Conservation (phyloP, 2,113 vertebrate species). For the Sphyrna mokarran region DNA sequence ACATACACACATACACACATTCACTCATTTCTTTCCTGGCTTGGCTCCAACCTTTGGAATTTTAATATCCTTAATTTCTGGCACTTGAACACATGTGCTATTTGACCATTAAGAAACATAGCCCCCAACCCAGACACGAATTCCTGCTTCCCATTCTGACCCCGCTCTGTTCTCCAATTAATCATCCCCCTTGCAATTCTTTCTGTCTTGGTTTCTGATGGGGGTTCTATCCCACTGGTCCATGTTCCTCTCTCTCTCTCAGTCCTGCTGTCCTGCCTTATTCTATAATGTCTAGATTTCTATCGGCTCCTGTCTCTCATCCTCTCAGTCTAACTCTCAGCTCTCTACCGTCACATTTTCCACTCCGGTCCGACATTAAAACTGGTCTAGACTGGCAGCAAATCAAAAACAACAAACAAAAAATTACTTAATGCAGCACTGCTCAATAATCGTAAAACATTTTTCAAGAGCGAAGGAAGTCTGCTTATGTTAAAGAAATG, state of each 20-base stretch:
- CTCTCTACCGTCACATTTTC: not conserved
- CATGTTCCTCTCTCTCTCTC: not conserved
- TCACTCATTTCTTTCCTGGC: not conserved
- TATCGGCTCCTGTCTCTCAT: not conserved
- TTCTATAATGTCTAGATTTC: not conserved
- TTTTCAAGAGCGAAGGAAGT: constrained; percentile 15
- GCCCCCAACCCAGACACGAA: not conserved
- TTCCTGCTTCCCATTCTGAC: not conserved
- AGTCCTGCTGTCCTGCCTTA: not conserved
- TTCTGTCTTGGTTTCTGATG: not conserved
- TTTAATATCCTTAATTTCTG: not conserved
- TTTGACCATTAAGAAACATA: not conserved
- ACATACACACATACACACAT: not conserved
- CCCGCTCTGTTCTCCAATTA: not conserved
- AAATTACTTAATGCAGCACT: not conserved
- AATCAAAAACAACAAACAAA: constrained; percentile 26
- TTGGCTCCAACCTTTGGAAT: not conserved
- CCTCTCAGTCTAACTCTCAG: not conserved
- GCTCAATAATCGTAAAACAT: not conserved
- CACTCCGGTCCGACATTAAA: not conserved
- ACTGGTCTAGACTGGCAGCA: not conserved
- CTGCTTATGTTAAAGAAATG: not conserved
- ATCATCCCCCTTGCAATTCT: not conserved
- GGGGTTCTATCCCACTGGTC: not conserved
- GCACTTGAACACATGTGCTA: not conserved